Base-by-base conservation (phyloP, 2,888 invertebrate species). In the Agonopterix alstromeriana region DNA sequence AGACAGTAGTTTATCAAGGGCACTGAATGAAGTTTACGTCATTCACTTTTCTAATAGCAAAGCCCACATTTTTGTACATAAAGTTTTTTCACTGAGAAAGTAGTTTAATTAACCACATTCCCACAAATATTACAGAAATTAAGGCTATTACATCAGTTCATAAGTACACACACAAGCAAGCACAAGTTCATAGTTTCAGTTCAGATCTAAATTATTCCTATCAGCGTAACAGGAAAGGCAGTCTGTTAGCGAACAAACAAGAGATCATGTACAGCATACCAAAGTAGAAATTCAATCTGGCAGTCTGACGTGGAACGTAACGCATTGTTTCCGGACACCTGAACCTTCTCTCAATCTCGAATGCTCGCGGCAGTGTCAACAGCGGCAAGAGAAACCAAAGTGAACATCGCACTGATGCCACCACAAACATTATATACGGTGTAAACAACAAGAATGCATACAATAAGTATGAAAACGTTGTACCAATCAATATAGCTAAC, bases 401-500 rank as follows among this genome's bases (percentile, higher is more conserved):
- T 4, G 97, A 96, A 76, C 94, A 95, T 67, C 96, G 93, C 1
- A 97, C 87, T 5, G 96, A 94, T 50, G 94, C 92, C 14, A 97
- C 95, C 49, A 96, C 93, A 81, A 98, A 95, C 77, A 95, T 92
- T 49, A 97, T 94, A 67, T 98, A 98, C 1, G 98, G 98, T 44
- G 94, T 93, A 73, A 98, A 98, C 14, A 98, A 82, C 55, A 98
- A 89, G 83, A 96, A 92, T 48, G 96, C 96, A 82, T 97, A 98
- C 17, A 98, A 87, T 53, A 97, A 92, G 80, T 97, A 97, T 5
- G 98, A 98, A 53, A 95, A 94, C 40, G 96, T 96, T 68, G 93
- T 94, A 14, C 98, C 98, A 57, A 98, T 94, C 48, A 98, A 82
- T 69, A 98, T 98, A n/a, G 98, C 97, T 63, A 98, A 83, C 10